Evolutionary conservation across 1,140 invertebrate genomes (phyloP), one percentile per base, ranked within the genome.

Genomic region (Tetraneura akinire): DNA sequence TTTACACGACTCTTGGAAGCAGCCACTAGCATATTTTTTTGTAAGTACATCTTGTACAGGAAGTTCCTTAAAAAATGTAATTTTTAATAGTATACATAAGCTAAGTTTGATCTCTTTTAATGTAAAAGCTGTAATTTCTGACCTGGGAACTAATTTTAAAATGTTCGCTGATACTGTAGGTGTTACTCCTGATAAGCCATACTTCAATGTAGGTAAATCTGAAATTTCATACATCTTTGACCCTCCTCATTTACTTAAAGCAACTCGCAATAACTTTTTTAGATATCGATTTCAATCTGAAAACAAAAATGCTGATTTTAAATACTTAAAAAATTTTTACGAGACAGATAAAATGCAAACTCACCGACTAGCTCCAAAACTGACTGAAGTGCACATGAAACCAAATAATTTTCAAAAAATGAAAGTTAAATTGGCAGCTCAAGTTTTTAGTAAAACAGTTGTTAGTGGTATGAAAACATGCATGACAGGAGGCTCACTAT

Each of bases 181-280:
- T n/a, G n/a, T n/a, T n/a, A n/a, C n/a, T n/a, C n/a, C n/a, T n/a
- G n/a, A n/a, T n/a, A n/a, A n/a, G n/a, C n/a, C n/a, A n/a, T n/a
- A n/a, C n/a, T n/a, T n/a, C n/a, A n/a, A n/a, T n/a, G n/a, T n/a
- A n/a, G n/a, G n/a, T n/a, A n/a, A n/a, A n/a, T n/a, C n/a, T n/a
- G n/a, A n/a, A n/a, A n/a, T n/a, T n/a, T n/a, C n/a, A n/a, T n/a
- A n/a, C n/a, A n/a, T n/a, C n/a, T n/a, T n/a, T n/a, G n/a, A n/a
- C n/a, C n/a, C n/a, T n/a, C n/a, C n/a, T n/a, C n/a, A 66, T 66
- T 23, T 68, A 42, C 23, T 68, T 3, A 68, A 68, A 68, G 14
- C 64, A n/a, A n/a, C n/a, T n/a, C n/a, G n/a, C n/a, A n/a, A n/a
- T n/a, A n/a, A n/a, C n/a, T n/a, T n/a, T n/a, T 68, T 42, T n/a